A percentile compares a stretch with the other conserved stretches of the same genome.
phyloP scores from a whole-genome alignment of 2,797 vertebrate species.

The Myripristis jacobus region DNA sequence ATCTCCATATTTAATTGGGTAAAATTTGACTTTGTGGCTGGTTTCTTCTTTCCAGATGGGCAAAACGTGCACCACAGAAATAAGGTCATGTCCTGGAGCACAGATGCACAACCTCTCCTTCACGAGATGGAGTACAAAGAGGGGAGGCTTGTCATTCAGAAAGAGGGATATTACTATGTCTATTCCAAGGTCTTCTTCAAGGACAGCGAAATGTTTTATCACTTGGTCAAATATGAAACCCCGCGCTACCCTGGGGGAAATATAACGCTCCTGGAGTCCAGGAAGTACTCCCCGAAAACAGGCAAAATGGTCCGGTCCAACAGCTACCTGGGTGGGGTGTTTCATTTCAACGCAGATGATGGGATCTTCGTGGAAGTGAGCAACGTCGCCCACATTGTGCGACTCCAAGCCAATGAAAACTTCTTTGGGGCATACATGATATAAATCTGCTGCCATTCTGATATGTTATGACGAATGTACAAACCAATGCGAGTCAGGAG shows the following conservation, averaged over 20 bases:
- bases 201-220: conserved; percentile 51
- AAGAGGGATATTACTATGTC: conserved; percentile 80
- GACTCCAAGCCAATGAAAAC: conserved; percentile 58
- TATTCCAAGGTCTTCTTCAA: conserved; percentile 81
- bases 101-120: conserved; percentile 17
- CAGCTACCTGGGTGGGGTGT: conserved; percentile 81
- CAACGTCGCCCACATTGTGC: conserved; percentile 40
- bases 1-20: too few species aligned
- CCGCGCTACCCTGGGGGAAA: neutral
- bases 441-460: conserved; percentile 35
- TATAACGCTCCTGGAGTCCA: conserved; percentile 70
- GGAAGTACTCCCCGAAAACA: neutral
- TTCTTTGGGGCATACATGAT: conserved; percentile 83
- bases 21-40: too few species aligned
- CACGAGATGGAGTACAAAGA: conserved; percentile 67
- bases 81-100: conserved; percentile 71
- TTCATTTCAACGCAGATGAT: conserved; percentile 71
- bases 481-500: neutral
- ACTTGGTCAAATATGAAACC: conserved; percentile 55
- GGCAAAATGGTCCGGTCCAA: conserved; percentile 25
- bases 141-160: conserved; percentile 61
- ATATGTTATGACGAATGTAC: conserved; percentile 4
- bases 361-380: conserved; percentile 74
- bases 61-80: neutral
- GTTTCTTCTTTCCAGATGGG: conserved; percentile 47